Percentiles rank a stretch among this genome's conserved stretches.
These are phyloP conservation scores for Phenganax marumi DNA, from an alignment of 92 coral and sea anemone genomes.

Conservation along the genomic window DNA sequence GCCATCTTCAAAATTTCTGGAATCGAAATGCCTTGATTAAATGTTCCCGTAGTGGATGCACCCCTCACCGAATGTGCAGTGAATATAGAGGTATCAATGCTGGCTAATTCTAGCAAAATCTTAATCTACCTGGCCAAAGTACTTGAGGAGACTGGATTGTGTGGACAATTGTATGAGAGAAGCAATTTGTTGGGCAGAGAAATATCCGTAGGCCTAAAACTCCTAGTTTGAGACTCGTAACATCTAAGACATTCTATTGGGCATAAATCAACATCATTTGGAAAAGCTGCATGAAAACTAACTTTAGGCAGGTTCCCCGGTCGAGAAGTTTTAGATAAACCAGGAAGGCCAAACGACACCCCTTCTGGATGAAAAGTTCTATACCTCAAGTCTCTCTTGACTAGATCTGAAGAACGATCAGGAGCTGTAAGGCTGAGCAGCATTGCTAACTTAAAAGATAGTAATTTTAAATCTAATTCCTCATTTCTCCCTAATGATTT, in stretches of 20 bases:
- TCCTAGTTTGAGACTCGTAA: constrained; percentile 34
- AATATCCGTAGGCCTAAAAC: constrained; percentile 46
- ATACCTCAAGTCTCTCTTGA: constrained; percentile 45
- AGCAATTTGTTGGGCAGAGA: constrained; percentile 49
- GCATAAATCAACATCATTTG: constrained; percentile 42
- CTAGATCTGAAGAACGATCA: constrained; percentile 48
- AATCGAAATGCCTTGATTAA: constrained; percentile 47
- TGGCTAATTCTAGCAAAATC: constrained; percentile 11
- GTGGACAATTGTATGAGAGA: constrained; percentile 41
- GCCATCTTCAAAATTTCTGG: constrained; percentile 49
- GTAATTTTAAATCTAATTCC: constrained; percentile 4
- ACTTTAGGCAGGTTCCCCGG: constrained; percentile 21
- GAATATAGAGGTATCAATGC: constrained; percentile 44
- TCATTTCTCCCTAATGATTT: constrained; percentile 13
- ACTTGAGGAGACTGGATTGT: constrained; percentile 33
- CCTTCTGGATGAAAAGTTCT: constrained; percentile 45
- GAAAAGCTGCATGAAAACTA: constrained; percentile 57
- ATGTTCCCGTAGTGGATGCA: constrained; percentile 46
- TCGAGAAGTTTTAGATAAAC: constrained; percentile 32
- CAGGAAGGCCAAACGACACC: constrained; percentile 50
- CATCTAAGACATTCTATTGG: constrained; percentile 43
- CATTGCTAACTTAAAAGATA: constrained; percentile 2
- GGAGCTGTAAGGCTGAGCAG: constrained; percentile 44
- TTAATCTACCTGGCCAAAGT: constrained; percentile 56
- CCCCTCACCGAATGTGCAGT: constrained; percentile 57